A percentile compares a stretch with the other conserved stretches of the same genome.
These are phyloP conservation scores for Otocyon megalotis DNA, from an alignment of 2,113 vertebrate genomes.

Conservation along the genomic window DNA sequence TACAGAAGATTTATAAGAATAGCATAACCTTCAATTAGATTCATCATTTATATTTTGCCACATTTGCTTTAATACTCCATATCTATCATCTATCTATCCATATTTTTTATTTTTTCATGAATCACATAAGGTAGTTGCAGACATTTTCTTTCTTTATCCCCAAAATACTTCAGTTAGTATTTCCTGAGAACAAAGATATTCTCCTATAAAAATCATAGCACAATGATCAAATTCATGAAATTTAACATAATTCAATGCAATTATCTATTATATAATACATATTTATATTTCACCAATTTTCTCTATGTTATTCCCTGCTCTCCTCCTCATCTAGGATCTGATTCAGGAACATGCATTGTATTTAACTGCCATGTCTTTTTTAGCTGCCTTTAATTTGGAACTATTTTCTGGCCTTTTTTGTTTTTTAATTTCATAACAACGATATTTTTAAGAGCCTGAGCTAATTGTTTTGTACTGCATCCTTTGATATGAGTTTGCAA, in stretches of 20 bases:
- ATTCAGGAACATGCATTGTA: background rate
- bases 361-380: background rate
- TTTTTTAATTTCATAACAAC: background rate
- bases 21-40: background rate
- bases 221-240: background rate
- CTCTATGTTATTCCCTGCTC: background rate
- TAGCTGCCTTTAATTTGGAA: background rate
- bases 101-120: constrained; percentile 1
- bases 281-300: background rate
- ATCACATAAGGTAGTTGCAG: background rate
- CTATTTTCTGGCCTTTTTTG: background rate
- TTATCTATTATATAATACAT: background rate
- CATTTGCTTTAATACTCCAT: background rate
- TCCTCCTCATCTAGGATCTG: background rate
- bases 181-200: constrained; percentile 6
- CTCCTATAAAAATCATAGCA: constrained; percentile 19
- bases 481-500: background rate
- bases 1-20: background rate
- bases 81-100: background rate
- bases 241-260: background rate
- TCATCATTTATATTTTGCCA: background rate
- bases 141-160: background rate
- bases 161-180: background rate
- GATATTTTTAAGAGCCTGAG: background rate
- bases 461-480: background rate